Base-by-base conservation (phyloP, 2,797 vertebrate species). In the Strix occidentalis region DNA sequence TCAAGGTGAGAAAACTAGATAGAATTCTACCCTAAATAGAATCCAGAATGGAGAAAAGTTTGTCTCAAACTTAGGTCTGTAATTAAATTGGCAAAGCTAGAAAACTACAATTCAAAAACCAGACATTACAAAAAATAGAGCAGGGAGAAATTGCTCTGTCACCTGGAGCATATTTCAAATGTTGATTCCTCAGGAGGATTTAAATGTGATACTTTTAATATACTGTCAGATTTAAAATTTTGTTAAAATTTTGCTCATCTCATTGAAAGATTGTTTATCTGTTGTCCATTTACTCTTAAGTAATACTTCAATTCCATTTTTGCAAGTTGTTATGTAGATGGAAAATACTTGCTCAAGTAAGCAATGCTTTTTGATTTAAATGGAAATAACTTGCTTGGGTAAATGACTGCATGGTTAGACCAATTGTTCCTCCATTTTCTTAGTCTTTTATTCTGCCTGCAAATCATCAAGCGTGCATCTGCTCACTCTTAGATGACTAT, bases 331-430 rank as follows among this genome's bases (percentile, higher is more conserved):
- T 91, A 71, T 72, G 69, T 82, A 80, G 71, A 61, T 89, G 50
- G 61, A 24, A 93, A 92, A 83, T 89, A 77, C 78, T 93, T 92
- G 65, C 71, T 94, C 68, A 94, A 72, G 79, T 95, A 89, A 84
- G 93, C 75, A 95, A 53, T 63, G 25, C 13, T 80, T 94, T 93
- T 85, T 85, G 39, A 95, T 95, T 94, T 94, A 91, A 89, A 96
- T 93, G 81, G 84, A 95, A 94, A 92, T 95, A 89, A 24, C 80
- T 86, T 94, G 21, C 82, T 85, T 95, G 78, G 43, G 69, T 91
- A 93, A 94, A 92, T 58, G 58, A 71, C 86, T 91, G 33, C 74
- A 68, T 87, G 68, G 66, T 87, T 94, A 89, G 81, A 65, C 81
- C 81, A 83, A 83, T 89, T 95, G 71, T 89, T 89, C 43, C 51